phyloP scores from a whole-genome alignment of 1,140 invertebrate genomes.

The Diabrotica undecimpunctata region DNA sequence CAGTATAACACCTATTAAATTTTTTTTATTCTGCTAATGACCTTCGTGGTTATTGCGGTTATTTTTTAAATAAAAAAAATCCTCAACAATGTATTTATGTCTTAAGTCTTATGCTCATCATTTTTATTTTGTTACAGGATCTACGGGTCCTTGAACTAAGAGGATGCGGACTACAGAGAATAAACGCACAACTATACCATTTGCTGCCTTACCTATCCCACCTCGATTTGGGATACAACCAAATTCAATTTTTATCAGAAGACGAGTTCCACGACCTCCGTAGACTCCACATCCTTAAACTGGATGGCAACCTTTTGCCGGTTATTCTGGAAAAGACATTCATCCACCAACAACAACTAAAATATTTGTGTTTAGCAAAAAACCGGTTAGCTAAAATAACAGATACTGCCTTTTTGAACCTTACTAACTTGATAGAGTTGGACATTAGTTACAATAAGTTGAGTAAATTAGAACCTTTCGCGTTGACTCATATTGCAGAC shows the following conservation, averaged over 20 bases:
- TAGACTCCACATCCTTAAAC: slow-evolving; percentile 61
- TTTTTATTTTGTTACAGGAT: slow-evolving; percentile 51
- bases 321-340: slow-evolving; percentile 72
- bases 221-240: slow-evolving; percentile 73
- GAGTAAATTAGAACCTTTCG: slow-evolving; percentile 58
- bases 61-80: no score
- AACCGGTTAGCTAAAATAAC: slow-evolving; percentile 72
- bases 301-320: slow-evolving; percentile 75
- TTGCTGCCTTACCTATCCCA: slow-evolving; percentile 63
- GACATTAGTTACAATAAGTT: slow-evolving; percentile 74
- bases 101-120: not conserved
- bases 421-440: slow-evolving; percentile 60
- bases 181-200: slow-evolving; percentile 74
- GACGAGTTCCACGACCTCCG: slow-evolving; percentile 70
- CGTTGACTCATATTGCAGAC: slow-evolving; percentile 58
- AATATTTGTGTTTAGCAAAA: slow-evolving; percentile 58
- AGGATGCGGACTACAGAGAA: slow-evolving; percentile 63
- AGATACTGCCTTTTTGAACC: slow-evolving; percentile 64
- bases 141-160: slow-evolving; percentile 66
- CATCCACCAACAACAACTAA: slow-evolving; percentile 58
- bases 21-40: no score
- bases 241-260: slow-evolving; percentile 69
- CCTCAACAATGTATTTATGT: no score
- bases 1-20: no score
- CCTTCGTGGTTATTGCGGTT: no score